Percentiles rank a stretch among this genome's conserved stretches.
Evolutionary conservation across 1,140 invertebrate species (phyloP).

Genomic region (Bombus haemorrhoidalis): DNA sequence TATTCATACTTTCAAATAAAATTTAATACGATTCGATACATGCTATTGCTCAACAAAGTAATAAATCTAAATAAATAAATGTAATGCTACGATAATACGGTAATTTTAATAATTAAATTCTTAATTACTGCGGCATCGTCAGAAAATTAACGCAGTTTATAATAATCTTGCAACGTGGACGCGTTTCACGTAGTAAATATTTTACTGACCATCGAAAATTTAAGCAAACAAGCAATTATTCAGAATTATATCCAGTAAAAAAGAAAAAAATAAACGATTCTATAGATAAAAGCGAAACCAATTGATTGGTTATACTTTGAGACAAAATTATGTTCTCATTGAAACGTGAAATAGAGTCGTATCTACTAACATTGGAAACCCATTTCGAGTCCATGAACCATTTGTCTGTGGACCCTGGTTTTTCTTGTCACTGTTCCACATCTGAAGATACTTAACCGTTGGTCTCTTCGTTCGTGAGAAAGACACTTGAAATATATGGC

Average conservation of each 20-base stretch:
- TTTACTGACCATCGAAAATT: neutral
- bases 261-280: neutral
- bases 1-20: neutral
- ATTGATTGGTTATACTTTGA: constrained; percentile 7
- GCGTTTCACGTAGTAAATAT: neutral
- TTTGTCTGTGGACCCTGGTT: constrained; percentile 46
- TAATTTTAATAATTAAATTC: neutral
- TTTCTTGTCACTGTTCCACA: constrained; percentile 36
- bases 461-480: constrained; percentile 21
- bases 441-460: constrained; percentile 28
- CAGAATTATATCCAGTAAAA: neutral
- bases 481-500: constrained; percentile 40
- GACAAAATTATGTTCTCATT: constrained; percentile 44
- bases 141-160: no score
- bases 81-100: neutral
- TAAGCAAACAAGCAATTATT: neutral
- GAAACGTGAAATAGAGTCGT: constrained; percentile 53
- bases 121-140: neutral
- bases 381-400: constrained; percentile 60
- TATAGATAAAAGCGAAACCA: neutral
- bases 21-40: neutral
- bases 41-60: neutral
- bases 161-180: neutral
- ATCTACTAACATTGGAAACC: constrained; percentile 56
- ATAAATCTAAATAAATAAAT: neutral